Evolutionary conservation across 2,888 invertebrate genomes (phyloP), one percentile per base, ranked within the genome.

Genomic region (Hemistola chrysoprasaria): DNA sequence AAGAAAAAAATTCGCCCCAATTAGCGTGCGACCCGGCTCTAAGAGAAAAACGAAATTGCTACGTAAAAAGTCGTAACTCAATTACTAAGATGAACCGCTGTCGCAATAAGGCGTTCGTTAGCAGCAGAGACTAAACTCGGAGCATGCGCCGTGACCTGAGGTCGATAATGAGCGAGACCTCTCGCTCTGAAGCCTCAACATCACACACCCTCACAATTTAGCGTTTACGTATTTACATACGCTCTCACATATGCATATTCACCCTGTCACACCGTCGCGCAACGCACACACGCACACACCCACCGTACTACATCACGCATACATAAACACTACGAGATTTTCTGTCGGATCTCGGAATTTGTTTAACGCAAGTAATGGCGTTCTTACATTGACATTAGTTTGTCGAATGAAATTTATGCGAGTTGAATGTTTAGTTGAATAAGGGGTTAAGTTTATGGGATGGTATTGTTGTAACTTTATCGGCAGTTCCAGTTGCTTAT

Each of bases 11-110:
- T 70, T 74, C 73, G 67, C 56, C 71, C 85, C 86, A 85, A 87
- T 86, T 86, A 86, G 78, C 76, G 79, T 78, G 70, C 78, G 77
- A 76, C 81, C 77, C 71, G 76, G 70, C 79, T 81, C 81, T 83
- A 78, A 85, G 82, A 83, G 80, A 83, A 82, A 84, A 86, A 82
- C 78, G 79, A 85, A 86, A 86, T 85, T 84, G 83, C 84, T 78
- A 84, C 85, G 84, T 85, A 86, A 84, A 87, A 88, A 86, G 83
- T 87, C 84, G 86, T 88, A 88, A 88, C 87, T 88, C 87, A 87
- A 88, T 88, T 88, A 88, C 81, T 66, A 62, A 72, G 81, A 85
- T 84, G 87, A 85, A 85, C 83, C 85, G 75, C 80, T 82, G 85
- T 84, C 84, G 84, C 84, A 80, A 81, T 86, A 85, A 84, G 85